phyloP scores from a whole-genome alignment of 2,113 vertebrate species.

The Misgurnus mizolepis region DNA sequence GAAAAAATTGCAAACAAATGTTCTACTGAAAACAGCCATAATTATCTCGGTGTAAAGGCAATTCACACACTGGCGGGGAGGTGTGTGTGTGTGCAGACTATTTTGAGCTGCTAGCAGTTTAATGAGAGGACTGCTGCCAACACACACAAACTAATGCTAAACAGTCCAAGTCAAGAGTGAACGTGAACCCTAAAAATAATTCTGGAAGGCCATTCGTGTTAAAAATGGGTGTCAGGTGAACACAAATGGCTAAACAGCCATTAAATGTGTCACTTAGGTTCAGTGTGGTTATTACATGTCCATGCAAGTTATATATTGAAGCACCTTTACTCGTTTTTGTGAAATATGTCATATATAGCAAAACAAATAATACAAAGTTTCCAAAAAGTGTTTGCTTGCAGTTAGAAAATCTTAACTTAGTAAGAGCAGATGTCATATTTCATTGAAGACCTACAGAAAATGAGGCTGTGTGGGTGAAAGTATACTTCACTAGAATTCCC shows the following conservation, averaged over 20 bases:
- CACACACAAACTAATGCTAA: constrained; percentile 31
- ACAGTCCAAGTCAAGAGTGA: constrained; percentile 10
- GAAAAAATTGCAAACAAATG: constrained; percentile 44
- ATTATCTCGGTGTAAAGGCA: constrained; percentile 47
- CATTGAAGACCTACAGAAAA: not conserved
- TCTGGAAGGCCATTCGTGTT: not conserved
- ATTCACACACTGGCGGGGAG: constrained; percentile 21
- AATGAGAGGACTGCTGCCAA: constrained; percentile 49
- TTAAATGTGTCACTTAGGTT: not conserved
- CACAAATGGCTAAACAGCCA: not conserved
- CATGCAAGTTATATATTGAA: not conserved
- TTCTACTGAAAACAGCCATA: constrained; percentile 44
- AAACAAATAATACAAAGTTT: constrained; percentile 8
- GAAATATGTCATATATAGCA: not conserved
- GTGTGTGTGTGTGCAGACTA: constrained; percentile 2
- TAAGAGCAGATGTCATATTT: no score
- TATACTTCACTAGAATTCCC: no score
- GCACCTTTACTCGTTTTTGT: not conserved
- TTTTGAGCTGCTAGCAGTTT: constrained; percentile 44
- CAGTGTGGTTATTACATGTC: not conserved
- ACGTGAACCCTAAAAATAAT: not conserved
- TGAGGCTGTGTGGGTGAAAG: not conserved
- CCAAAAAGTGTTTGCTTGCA: not conserved
- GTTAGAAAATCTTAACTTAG: not conserved
- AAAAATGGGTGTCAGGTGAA: constrained; percentile 27